phyloP scores from a whole-genome alignment of 2,113 vertebrate species.

The Chaenocephalus aceratus region DNA sequence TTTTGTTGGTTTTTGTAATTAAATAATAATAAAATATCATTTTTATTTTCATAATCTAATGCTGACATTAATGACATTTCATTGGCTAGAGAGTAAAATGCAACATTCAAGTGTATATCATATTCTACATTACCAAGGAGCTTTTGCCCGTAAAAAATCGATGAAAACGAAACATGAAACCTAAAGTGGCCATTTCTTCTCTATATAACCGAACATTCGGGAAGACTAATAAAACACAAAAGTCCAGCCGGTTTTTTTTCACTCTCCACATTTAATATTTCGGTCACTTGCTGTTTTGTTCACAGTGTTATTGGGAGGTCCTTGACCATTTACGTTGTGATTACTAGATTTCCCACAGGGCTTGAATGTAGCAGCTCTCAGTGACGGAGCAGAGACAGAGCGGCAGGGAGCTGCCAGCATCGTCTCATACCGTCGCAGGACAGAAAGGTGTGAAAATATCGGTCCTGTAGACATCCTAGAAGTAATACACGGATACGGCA shows the following conservation, averaged over 20 bases:
- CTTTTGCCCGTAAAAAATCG: background rate
- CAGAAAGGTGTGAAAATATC: slow-evolving; percentile 65
- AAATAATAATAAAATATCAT: too few species aligned
- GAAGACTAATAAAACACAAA: background rate
- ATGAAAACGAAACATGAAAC: background rate
- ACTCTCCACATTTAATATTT: background rate
- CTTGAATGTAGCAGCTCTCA: slow-evolving; percentile 51
- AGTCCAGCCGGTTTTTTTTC: background rate
- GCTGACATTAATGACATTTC: background rate
- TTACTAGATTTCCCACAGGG: slow-evolving; percentile 31
- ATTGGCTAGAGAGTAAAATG: background rate
- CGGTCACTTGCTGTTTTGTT: background rate
- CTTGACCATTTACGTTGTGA: background rate
- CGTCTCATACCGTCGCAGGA: slow-evolving; percentile 62
- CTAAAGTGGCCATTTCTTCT: background rate
- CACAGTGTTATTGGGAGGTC: background rate
- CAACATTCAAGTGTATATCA: background rate
- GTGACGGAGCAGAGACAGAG: slow-evolving; percentile 68
- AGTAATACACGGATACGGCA: background rate
- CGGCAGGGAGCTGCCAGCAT: slow-evolving; percentile 66
- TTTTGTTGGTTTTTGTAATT: too few species aligned
- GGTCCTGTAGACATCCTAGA: background rate
- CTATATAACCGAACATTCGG: background rate
- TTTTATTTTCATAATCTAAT: background rate
- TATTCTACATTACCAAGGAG: background rate